These are phyloP conservation scores for Magallana ariakensis DNA, from an alignment of 1,140 invertebrate genomes.

Conservation along the genomic window DNA sequence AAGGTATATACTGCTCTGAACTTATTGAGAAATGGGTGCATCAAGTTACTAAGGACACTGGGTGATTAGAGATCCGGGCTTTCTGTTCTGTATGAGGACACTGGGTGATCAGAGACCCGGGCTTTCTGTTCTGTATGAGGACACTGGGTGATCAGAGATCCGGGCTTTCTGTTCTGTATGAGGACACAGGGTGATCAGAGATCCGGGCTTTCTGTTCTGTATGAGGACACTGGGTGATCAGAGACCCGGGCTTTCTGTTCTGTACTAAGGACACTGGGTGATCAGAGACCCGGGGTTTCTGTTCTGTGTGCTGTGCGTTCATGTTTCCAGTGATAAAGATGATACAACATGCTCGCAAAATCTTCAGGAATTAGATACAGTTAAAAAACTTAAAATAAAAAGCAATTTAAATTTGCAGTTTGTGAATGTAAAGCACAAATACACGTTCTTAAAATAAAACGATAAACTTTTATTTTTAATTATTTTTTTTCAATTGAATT, in stretches of 20 bases:
- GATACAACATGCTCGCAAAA: background rate
- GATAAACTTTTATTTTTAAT: too few relatives aligned
- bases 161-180: slow-evolving; percentile 2
- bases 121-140: background rate
- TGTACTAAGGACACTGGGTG: background rate
- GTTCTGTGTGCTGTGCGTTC: background rate
- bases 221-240: background rate
- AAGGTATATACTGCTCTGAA: background rate
- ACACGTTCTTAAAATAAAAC: too few relatives aligned
- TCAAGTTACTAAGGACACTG: too few relatives aligned
- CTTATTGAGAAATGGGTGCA: background rate
- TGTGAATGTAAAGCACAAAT: too few relatives aligned
- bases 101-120: background rate
- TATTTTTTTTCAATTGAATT: too few relatives aligned
- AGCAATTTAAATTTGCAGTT: too few relatives aligned
- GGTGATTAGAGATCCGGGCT: background rate
- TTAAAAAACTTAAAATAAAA: too few relatives aligned
- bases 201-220: background rate
- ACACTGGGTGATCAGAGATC: background rate
- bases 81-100: slow-evolving; percentile 17
- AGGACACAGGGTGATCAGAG: background rate
- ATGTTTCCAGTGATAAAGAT: background rate
- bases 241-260: background rate
- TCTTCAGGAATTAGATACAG: background rate
- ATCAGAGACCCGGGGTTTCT: background rate